These are phyloP conservation scores for Dynastes grantii DNA, from an alignment of 2,888 invertebrate genomes.

Conservation along the genomic window DNA sequence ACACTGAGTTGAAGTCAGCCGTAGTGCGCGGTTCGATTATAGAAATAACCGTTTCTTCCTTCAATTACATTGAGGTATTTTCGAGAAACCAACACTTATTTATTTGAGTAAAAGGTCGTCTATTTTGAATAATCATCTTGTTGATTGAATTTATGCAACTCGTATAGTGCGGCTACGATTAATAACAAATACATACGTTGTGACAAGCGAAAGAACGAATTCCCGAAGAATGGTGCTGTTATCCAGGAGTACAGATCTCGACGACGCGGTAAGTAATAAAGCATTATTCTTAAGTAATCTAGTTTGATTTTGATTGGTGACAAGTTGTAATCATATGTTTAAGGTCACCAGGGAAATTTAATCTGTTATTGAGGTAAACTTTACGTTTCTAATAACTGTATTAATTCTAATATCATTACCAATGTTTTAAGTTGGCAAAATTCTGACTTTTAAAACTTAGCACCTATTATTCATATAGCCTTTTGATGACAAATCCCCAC, in stretches of 20 bases:
- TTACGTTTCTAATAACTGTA: too few relatives aligned
- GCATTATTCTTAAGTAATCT: not conserved
- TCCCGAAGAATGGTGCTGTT: slow-evolving; percentile 62
- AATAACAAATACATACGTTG: not conserved
- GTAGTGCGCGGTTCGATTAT: slow-evolving; percentile 62
- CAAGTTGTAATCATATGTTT: not conserved
- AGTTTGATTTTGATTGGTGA: not conserved
- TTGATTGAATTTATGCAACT: not conserved
- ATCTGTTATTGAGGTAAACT: too few relatives aligned
- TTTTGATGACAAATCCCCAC: slow-evolving; percentile 1
- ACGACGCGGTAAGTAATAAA: slow-evolving; percentile 64
- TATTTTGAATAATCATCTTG: not conserved
- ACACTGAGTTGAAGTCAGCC: slow-evolving; percentile 65
- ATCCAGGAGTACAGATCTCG: slow-evolving; percentile 62
- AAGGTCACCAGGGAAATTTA: too few relatives aligned
- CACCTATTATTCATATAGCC: not conserved
- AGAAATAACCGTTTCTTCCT: not conserved
- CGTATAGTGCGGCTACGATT: not conserved
- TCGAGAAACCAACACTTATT: not conserved
- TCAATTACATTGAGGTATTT: slow-evolving; percentile 3
- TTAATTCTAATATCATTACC: too few relatives aligned
- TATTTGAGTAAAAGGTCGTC: not conserved
- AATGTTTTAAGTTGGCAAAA: too few relatives aligned
- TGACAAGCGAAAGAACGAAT: not conserved
- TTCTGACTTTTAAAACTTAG: not conserved